A percentile compares a stretch with the other conserved stretches of the same genome.
Evolutionary conservation across 1,140 invertebrate species (phyloP).

Genomic region (Drosophila repletoides): DNA sequence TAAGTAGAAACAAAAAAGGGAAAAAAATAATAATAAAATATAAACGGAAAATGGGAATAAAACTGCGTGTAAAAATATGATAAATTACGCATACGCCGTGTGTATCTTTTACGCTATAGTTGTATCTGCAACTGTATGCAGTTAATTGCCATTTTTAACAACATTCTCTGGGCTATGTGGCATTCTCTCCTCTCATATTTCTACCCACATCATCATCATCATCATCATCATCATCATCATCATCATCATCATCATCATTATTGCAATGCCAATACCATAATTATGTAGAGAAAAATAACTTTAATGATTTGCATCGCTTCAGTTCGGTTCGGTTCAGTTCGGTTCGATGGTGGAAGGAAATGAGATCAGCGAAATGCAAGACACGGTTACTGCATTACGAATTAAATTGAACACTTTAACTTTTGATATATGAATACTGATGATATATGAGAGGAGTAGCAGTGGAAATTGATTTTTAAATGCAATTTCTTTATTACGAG

Average conservation of each 20-base stretch:
- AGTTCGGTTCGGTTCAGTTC: background rate
- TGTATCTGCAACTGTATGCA: constrained; percentile 27
- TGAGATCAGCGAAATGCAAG: constrained; percentile 10
- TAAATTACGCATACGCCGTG: constrained; percentile 65
- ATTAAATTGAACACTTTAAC: constrained; percentile 13
- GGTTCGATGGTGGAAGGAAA: background rate
- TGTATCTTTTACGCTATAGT: background rate
- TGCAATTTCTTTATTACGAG: background rate
- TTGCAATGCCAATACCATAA: constrained; percentile 33
- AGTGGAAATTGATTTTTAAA: background rate
- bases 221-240: no score
- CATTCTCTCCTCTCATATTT: background rate
- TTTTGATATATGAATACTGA: background rate
- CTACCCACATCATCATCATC: constrained; percentile 9
- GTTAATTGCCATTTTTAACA: constrained; percentile 66
- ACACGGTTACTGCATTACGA: constrained; percentile 15
- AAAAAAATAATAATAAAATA: constrained; percentile 7
- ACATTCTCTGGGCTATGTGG: constrained; percentile 37
- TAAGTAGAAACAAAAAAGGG: constrained; percentile 48
- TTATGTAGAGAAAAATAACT: constrained; percentile 34
- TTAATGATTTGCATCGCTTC: constrained; percentile 30
- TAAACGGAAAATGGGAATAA: constrained; percentile 54
- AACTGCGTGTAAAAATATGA: constrained; percentile 61
- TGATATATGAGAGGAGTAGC: background rate
- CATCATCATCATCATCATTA: constrained; percentile 20